Conservation (phyloP, 2,797 vertebrate species). For the Mormyrus hasselquistii region DNA sequence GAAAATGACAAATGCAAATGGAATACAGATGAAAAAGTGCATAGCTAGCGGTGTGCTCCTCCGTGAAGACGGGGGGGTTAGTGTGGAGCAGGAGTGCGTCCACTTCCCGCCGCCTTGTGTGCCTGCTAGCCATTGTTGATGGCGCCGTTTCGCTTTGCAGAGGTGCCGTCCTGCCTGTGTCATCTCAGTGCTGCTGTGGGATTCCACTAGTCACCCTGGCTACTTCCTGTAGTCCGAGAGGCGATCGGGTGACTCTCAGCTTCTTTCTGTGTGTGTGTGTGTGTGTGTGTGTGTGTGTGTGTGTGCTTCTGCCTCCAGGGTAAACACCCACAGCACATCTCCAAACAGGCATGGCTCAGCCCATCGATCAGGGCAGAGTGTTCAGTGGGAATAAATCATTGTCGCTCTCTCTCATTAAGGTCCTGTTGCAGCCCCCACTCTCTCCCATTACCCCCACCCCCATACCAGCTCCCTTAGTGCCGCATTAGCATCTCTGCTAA, state of each 20-base stretch:
- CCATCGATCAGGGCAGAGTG: background rate
- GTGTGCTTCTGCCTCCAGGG: background rate
- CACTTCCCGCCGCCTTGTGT: conserved; percentile 19
- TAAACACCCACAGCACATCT: background rate
- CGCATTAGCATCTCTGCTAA: background rate
- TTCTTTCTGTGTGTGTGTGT: background rate
- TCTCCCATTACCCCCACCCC: background rate
- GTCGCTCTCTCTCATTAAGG: conserved; percentile 16
- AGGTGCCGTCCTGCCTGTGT: background rate
- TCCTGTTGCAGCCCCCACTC: background rate
- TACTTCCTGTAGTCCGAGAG: background rate
- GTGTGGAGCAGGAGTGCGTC: conserved; percentile 9
- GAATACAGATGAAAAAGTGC: conserved; percentile 26
- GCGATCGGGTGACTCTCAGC: background rate
- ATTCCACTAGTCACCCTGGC: background rate
- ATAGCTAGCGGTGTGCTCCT: conserved; percentile 8
- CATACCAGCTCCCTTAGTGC: background rate
- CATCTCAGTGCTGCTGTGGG: background rate
- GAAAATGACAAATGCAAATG: conserved; percentile 36
- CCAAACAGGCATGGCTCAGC: background rate
- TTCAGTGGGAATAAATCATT: background rate
- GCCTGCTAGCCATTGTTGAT: conserved; percentile 1
- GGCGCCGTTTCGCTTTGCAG: conserved; percentile 19
- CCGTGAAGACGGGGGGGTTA: background rate
- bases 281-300: too few relatives aligned